phyloP scores from a whole-genome alignment of 1,140 invertebrate genomes.

The Zaprionus lachaisei region DNA sequence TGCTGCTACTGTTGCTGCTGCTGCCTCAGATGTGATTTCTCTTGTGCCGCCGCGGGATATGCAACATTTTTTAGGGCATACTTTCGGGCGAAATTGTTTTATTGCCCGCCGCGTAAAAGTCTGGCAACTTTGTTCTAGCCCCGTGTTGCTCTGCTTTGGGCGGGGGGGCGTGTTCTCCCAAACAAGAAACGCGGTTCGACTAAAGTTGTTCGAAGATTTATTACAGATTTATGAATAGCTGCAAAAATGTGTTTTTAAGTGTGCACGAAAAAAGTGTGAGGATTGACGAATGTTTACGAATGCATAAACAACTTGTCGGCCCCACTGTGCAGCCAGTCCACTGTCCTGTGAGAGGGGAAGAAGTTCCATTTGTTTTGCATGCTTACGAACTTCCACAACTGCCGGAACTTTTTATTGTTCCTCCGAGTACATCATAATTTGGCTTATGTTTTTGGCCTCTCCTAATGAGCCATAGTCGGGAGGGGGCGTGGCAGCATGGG shows the following conservation, averaged over 20 bases:
- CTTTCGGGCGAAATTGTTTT: slow-evolving; percentile 52
- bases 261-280: background rate
- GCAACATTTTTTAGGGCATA: slow-evolving; percentile 51
- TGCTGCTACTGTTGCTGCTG: background rate
- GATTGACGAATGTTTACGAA: slow-evolving; percentile 1
- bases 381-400: background rate
- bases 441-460: slow-evolving; percentile 34
- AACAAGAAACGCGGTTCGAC: background rate
- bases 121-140: slow-evolving; percentile 26
- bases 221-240: slow-evolving; percentile 8
- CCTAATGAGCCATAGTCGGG: slow-evolving; percentile 35
- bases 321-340: background rate
- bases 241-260: slow-evolving; percentile 9
- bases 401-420: slow-evolving; percentile 30
- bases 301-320: background rate
- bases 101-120: slow-evolving; percentile 40
- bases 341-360: background rate
- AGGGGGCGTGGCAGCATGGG: slow-evolving; percentile 20
- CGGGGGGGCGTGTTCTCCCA: too few relatives aligned
- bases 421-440: slow-evolving; percentile 31
- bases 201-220: slow-evolving; percentile 17
- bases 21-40: slow-evolving; percentile 33
- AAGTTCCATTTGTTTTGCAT: slow-evolving; percentile 14
- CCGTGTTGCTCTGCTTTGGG: background rate
- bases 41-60: slow-evolving; percentile 39